Conservation (phyloP, 2,113 vertebrate genomes). For the western clawed frog (Xenopus tropicalis) region UCB_Xtro_10.0 CM004448.2:153850501-153851000, state of each 20-base stretch:
- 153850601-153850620: not conserved
- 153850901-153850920: too few species aligned
- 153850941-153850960: not conserved
- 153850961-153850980: not conserved
- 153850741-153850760: not conserved
- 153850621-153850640: not conserved
- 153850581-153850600: not conserved
- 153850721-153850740: too few species aligned
- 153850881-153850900: not conserved
- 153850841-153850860: not conserved
- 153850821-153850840: not conserved
- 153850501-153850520: not conserved
- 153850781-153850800: not conserved
- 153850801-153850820: not conserved
- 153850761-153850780: conserved; percentile 22
- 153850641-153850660: not conserved
- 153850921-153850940: not conserved
- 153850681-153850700: not conserved
- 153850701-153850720: accelerated
- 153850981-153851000: not conserved
- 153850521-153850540: not conserved
- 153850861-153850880: not conserved
- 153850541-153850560: not conserved
- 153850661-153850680: too few species aligned
- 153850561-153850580: not conserved